Evolutionary conservation across 2,888 invertebrate species (phyloP).

Genomic region (Conops quadrifasciatus): DNA sequence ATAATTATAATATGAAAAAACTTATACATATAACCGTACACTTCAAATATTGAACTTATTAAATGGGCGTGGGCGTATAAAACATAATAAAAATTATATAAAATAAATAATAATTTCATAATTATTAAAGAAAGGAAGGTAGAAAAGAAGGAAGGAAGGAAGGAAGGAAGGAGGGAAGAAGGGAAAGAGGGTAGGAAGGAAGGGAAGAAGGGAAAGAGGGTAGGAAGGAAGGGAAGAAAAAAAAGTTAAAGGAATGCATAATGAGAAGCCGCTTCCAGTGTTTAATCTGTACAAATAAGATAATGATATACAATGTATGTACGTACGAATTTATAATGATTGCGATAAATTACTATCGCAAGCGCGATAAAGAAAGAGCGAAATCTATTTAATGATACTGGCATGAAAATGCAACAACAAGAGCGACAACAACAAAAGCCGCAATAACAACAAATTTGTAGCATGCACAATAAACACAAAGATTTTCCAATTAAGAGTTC

Average conservation of each 20-base stretch:
- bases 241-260: too few relatives aligned
- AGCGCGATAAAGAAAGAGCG: slow-evolving; percentile 13
- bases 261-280: background rate
- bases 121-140: background rate
- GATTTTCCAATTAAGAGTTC: slow-evolving; percentile 35
- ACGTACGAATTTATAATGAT: background rate
- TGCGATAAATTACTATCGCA: slow-evolving; percentile 41
- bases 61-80: too few relatives aligned
- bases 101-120: too few relatives aligned
- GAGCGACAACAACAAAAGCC: background rate
- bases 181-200: background rate
- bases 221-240: too few relatives aligned
- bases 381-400: slow-evolving; percentile 13
- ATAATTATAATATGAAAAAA: too few relatives aligned
- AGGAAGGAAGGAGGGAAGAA: background rate
- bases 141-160: background rate
- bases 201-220: background rate
- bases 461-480: slow-evolving; percentile 10
- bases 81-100: too few relatives aligned
- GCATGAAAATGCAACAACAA: slow-evolving; percentile 11
- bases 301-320: slow-evolving; percentile 2
- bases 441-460: background rate
- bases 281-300: slow-evolving; percentile 22
- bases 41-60: too few relatives aligned
- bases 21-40: too few relatives aligned